Conservation (phyloP, 2,888 invertebrate genomes). For the Choreutis nemorana region DNA sequence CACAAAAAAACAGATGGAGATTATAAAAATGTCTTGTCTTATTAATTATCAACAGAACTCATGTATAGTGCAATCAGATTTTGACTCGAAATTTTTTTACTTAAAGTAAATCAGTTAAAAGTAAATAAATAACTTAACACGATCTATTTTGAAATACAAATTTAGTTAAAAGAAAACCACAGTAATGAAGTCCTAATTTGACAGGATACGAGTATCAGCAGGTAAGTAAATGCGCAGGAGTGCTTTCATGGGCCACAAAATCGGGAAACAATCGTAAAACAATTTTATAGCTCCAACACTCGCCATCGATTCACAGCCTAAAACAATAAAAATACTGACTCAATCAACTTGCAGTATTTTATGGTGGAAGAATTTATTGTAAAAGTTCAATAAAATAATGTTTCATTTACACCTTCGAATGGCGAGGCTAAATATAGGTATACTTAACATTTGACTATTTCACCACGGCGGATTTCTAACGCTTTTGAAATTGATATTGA, state of each 20-base stretch:
- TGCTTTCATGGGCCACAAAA: conserved; percentile 61
- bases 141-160: too few species aligned
- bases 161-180: neutral
- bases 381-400: conserved; percentile 44
- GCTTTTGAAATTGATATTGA: neutral
- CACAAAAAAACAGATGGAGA: too few species aligned
- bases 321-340: conserved; percentile 66
- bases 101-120: neutral
- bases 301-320: conserved; percentile 60
- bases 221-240: conserved; percentile 30
- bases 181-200: too few species aligned
- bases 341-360: conserved; percentile 61
- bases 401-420: conserved; percentile 43
- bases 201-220: too few species aligned
- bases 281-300: conserved; percentile 62
- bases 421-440: neutral
- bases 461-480: neutral
- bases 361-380: conserved; percentile 58
- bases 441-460: neutral
- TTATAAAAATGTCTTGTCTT: neutral
- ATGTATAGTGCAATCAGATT: neutral
- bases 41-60: neutral
- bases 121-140: neutral
- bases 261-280: conserved; percentile 64
- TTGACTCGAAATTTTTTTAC: neutral